These are phyloP conservation scores for Stictonetta naevosa DNA, from an alignment of 2,113 vertebrate genomes.

Conservation along the genomic window DNA sequence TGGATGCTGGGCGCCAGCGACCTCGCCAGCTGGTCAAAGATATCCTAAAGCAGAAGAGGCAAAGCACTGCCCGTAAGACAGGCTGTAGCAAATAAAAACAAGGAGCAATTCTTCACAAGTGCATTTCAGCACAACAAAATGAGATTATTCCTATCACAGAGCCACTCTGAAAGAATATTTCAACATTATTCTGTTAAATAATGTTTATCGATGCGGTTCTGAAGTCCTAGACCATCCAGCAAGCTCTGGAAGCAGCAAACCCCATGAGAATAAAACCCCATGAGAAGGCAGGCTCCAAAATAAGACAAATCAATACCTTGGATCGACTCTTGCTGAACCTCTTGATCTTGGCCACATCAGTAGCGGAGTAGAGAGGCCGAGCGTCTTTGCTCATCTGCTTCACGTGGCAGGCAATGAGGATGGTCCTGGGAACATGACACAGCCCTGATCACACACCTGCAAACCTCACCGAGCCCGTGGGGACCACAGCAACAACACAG, in stretches of 20 bases:
- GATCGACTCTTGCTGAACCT: slow-evolving; percentile 88
- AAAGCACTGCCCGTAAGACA: fast-evolving
- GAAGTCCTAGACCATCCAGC: not conserved
- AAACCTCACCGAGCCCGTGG: not conserved
- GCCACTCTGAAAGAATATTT: not conserved
- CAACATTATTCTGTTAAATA: too few relatives aligned
- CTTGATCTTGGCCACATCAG: slow-evolving; percentile 94
- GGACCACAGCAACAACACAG: not conserved
- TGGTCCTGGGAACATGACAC: slow-evolving; percentile 81
- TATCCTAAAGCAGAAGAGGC: slow-evolving; percentile 76
- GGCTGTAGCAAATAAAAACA: not conserved
- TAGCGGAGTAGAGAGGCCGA: slow-evolving; percentile 84
- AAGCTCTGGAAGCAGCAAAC: not conserved
- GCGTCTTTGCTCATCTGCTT: slow-evolving; percentile 94
- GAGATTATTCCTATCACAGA: not conserved
- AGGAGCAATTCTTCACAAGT: not conserved
- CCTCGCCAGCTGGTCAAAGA: slow-evolving; percentile 89
- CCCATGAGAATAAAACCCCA: not conserved
- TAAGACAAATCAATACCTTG: slow-evolving; percentile 73
- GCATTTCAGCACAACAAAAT: not conserved
- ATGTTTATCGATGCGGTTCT: not conserved
- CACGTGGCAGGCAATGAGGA: slow-evolving; percentile 92
- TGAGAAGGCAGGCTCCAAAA: not conserved
- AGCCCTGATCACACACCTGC: not conserved
- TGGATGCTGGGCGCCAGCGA: slow-evolving; percentile 97